phyloP scores from a whole-genome alignment of 2,797 vertebrate genomes.

The Gastrophryne carolinensis region DNA sequence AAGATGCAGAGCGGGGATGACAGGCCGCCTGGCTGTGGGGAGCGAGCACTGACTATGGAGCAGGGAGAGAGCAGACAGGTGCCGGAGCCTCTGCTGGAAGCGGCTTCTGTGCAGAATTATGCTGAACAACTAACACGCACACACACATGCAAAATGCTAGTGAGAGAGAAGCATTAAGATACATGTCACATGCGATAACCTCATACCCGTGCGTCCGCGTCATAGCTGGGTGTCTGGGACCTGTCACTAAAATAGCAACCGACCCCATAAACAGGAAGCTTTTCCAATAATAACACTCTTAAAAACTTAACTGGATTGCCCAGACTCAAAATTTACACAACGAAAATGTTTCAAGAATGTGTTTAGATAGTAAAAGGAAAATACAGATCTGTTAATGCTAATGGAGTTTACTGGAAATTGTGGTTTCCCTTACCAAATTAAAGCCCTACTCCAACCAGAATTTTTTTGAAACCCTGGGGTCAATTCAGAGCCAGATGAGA shows the following conservation, averaged over 20 bases:
- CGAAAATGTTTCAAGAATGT: no score
- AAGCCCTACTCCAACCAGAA: no score
- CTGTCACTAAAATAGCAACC: background rate
- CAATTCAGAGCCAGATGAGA: no score
- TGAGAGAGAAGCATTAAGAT: background rate
- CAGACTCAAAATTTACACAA: no score
- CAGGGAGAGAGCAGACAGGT: constrained; percentile 21
- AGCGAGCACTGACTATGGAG: background rate
- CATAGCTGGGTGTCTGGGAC: background rate
- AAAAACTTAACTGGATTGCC: no score
- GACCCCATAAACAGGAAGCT: background rate
- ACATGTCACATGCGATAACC: constrained; percentile 12
- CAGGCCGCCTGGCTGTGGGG: constrained; percentile 19
- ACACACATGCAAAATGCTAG: background rate
- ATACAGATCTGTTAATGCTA: no score
- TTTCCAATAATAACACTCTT: no score
- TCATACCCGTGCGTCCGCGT: background rate
- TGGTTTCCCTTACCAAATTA: no score
- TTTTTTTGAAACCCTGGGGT: no score
- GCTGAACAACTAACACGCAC: background rate
- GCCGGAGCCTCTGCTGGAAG: constrained; percentile 7
- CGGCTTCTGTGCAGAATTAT: background rate
- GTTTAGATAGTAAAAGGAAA: no score
- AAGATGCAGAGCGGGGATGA: constrained; percentile 35
- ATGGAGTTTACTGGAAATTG: no score